Percentiles rank a stretch among this genome's conserved stretches.
Conservation (phyloP, 2,888 invertebrate genomes). For the Agapetus fuscipes region DNA sequence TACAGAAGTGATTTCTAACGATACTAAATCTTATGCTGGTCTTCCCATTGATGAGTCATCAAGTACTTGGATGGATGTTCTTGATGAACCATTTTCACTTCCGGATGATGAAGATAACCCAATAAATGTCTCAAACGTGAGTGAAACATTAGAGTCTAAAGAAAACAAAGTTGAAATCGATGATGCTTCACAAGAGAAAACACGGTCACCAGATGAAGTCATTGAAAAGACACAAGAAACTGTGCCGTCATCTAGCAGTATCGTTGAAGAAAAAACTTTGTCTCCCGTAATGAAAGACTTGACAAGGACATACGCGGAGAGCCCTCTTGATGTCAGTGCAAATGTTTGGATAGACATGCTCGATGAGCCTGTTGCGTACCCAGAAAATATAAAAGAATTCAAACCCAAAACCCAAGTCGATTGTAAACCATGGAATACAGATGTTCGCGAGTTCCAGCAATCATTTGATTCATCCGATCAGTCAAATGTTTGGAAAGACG, state of each 20-base stretch:
- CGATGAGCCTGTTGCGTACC: constrained; percentile 7
- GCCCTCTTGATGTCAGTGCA: constrained; percentile 4
- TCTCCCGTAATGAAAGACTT: not conserved
- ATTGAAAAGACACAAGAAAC: too few species aligned
- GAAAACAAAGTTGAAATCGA: not conserved
- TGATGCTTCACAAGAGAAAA: not conserved
- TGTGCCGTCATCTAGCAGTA: not conserved
- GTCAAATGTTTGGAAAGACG: constrained; percentile 16
- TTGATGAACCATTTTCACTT: constrained; percentile 31
- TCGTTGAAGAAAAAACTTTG: not conserved
- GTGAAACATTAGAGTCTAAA: not conserved
- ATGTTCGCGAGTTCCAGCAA: constrained; percentile 6
- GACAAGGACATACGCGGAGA: constrained; percentile 3
- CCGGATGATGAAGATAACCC: constrained; percentile 30
- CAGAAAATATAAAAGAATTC: constrained; percentile 3
- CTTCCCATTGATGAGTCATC: constrained; percentile 25
- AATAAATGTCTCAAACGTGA: too few species aligned
- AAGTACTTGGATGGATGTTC: constrained; percentile 22
- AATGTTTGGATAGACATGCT: constrained; percentile 19
- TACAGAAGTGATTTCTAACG: constrained; percentile 21
- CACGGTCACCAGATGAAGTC: not conserved
- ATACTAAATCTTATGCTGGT: constrained; percentile 23
- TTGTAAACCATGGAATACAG: constrained; percentile 4
- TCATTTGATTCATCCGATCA: constrained; percentile 2
- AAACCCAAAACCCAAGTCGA: constrained; percentile 6